Conservation (phyloP, 2,797 vertebrate genomes). For the Eulemur coronatus region DNA sequence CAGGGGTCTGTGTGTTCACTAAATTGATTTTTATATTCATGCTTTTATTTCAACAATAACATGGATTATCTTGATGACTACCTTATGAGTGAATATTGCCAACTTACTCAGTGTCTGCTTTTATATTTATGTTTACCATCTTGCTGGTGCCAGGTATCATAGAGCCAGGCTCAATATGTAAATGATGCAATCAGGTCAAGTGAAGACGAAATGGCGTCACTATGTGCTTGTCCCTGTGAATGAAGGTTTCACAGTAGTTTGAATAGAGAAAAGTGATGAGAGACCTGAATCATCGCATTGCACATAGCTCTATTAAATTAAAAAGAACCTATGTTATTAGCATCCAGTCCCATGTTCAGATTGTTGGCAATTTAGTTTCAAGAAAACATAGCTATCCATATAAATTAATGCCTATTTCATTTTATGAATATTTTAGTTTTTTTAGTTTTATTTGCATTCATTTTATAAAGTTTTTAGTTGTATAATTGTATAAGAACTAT, state of each 20-base stretch:
- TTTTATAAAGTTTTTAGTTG: conserved; percentile 26
- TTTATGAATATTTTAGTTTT: background rate
- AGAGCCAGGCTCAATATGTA: conserved; percentile 26
- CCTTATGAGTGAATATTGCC: background rate
- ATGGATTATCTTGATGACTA: background rate
- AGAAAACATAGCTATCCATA: background rate
- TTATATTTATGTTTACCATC: conserved; percentile 45
- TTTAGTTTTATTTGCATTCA: conserved; percentile 41
- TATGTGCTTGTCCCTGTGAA: conserved; percentile 6
- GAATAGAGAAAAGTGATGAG: background rate
- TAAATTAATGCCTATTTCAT: conserved; percentile 14
- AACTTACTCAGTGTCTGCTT: background rate
- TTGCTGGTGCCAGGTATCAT: conserved; percentile 56
- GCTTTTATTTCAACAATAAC: background rate
- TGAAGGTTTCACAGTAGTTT: conserved; percentile 26
- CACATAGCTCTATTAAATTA: background rate
- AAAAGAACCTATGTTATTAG: background rate
- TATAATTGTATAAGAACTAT: background rate
- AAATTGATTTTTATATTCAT: background rate
- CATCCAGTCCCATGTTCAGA: background rate
- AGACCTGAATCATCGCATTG: conserved; percentile 50
- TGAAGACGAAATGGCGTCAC: conserved; percentile 50
- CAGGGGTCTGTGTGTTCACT: background rate
- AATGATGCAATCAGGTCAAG: conserved; percentile 61
- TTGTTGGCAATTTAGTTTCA: background rate